Base-by-base conservation (phyloP, 2,113 vertebrate genomes). In the Malaclemys terrapin region DNA sequence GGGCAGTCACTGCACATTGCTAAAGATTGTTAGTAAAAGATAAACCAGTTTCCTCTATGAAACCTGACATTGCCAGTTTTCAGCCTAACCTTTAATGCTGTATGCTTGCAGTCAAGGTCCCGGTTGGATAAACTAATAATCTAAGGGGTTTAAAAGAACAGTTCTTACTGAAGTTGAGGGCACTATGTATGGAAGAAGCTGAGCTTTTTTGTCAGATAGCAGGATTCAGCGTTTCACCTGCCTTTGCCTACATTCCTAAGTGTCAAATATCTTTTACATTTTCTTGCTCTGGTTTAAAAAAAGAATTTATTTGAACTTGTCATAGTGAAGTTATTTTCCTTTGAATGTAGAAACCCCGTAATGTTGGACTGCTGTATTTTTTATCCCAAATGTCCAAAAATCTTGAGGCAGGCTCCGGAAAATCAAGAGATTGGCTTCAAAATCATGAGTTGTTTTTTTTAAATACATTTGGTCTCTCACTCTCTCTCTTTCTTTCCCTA, bases 1-100 rank as follows among this genome's bases (percentile, higher is more conserved):
- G 98, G 97, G 98, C 98, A 98, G 97, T 97, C 98, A 97, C 93
- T 85, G 93, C 92, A 96, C 92, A 96, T 93, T 95, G 95, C 90
- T 94, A 93, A 79, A 90, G 93, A 96, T 94, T 97, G 97, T 97
- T 93, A 95, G 95, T 84, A 96, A 97, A 96, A 98, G 95, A 97
- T 95, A 95, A 96, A 95, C 84, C 85, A 53, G 96, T 56, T 78
- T 97, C 95, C 76, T 83, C 85, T 50, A 88, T 94, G 89, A 93
- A 91, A 91, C 82, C 93, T 91, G 89, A 96, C 95, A 97, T 88
- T 47, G 72, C 80, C 29, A 6, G 91, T 93, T 95, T 96, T 92
- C 83, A 96, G 52, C 45, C 81, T 97, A 91, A 97, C 96, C 94
- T 97, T 95, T 96, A 96, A 94, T 93, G 82, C 69, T 56, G 22